Percentiles rank a stretch among this genome's conserved stretches.
phyloP scores from a whole-genome alignment of 2,888 invertebrate genomes.

The Cephonodes hylas region DNA sequence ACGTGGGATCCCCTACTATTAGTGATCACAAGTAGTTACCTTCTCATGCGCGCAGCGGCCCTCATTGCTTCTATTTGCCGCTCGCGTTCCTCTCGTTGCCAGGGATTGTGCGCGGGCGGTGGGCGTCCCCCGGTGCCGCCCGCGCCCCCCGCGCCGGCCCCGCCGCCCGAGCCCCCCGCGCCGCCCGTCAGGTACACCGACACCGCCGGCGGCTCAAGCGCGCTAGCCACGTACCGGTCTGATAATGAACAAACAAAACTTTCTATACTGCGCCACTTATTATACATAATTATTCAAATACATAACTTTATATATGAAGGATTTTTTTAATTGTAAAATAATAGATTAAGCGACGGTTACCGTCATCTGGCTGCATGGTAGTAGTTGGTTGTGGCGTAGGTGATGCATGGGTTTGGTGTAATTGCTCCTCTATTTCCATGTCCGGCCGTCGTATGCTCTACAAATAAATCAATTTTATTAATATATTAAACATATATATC shows the following conservation, averaged over 20 bases:
- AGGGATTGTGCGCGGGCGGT: slow-evolving; percentile 85
- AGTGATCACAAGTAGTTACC: slow-evolving; percentile 31
- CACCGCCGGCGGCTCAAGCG: slow-evolving; percentile 87
- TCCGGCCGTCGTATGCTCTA: slow-evolving; percentile 50
- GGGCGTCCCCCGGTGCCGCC: slow-evolving; percentile 41
- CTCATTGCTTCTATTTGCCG: slow-evolving; percentile 77
- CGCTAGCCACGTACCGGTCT: slow-evolving; percentile 85
- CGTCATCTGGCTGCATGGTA: slow-evolving; percentile 55
- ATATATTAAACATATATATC: neutral
- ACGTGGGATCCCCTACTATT: neutral
- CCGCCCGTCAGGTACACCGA: slow-evolving; percentile 80
- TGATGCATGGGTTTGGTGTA: slow-evolving; percentile 26
- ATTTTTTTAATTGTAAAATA: too few species aligned
- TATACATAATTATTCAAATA: too few species aligned
- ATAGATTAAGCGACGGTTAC: slow-evolving; percentile 25
- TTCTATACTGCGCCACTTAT: too few species aligned
- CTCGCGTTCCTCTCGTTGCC: slow-evolving; percentile 96
- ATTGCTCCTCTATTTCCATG: slow-evolving; percentile 45
- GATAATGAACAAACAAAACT: neutral
- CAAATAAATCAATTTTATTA: slow-evolving; percentile 11
- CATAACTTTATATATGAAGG: too few species aligned
- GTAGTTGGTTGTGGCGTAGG: slow-evolving; percentile 36
- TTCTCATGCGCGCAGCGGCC: slow-evolving; percentile 46
- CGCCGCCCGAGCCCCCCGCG: slow-evolving; percentile 40
- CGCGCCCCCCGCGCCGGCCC: slow-evolving; percentile 46